A percentile compares a stretch with the other conserved stretches of the same genome.
Conservation (phyloP, 2,888 invertebrate genomes). For the Volucella inflata region DNA sequence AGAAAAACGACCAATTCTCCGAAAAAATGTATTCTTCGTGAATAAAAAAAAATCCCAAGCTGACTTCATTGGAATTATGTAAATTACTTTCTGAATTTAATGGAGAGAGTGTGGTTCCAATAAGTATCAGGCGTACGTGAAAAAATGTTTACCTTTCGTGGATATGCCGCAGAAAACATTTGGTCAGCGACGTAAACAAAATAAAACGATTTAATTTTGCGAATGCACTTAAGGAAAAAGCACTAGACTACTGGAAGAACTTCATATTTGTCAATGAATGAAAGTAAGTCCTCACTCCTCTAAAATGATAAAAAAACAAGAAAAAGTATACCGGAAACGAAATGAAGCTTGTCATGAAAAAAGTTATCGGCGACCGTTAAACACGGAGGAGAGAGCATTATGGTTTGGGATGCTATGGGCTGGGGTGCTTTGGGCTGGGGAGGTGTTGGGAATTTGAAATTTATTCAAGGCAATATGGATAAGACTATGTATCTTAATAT, state of each 20-base stretch:
- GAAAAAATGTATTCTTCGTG: neutral
- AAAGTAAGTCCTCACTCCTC: neutral
- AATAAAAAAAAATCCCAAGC: neutral
- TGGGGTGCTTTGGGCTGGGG: neutral
- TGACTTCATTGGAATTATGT: neutral
- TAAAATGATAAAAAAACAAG: constrained; percentile 10
- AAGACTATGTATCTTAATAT: neutral
- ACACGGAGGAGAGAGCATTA: constrained; percentile 34
- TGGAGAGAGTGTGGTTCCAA: neutral
- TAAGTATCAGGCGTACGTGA: neutral
- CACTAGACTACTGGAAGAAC: neutral
- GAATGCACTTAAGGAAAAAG: neutral
- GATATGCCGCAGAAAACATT: neutral
- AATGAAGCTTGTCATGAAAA: constrained; percentile 9
- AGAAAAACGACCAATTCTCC: neutral
- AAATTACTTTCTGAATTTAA: too few relatives aligned
- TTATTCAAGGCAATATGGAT: neutral
- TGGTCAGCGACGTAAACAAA: neutral
- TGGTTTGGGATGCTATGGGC: constrained; percentile 22
- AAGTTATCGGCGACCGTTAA: constrained; percentile 37
- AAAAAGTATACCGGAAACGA: constrained; percentile 17
- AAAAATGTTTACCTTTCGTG: neutral
- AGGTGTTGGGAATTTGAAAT: constrained; percentile 14
- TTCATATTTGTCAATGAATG: neutral
- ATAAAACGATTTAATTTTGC: neutral